These are phyloP conservation scores for Otus sunia DNA, from an alignment of 2,113 vertebrate genomes.

Conservation along the genomic window DNA sequence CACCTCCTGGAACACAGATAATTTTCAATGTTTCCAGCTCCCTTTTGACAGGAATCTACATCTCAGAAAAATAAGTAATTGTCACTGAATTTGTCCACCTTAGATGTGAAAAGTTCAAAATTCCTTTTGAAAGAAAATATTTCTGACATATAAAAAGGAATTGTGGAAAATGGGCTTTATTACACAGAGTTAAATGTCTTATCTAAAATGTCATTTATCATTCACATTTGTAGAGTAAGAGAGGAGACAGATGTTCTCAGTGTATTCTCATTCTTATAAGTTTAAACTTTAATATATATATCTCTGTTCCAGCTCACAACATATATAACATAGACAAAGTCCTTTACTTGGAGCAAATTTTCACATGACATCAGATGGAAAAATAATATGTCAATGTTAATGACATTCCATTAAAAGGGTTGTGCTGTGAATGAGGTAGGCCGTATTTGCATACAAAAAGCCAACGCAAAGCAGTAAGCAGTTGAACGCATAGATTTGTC, in stretches of 20 bases:
- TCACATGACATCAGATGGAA: not conserved
- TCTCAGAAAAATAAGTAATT: not conserved
- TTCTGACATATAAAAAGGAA: not conserved
- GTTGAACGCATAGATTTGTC: not conserved
- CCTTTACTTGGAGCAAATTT: not conserved
- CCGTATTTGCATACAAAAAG: not conserved
- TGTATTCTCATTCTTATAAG: not conserved
- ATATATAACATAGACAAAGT: not conserved
- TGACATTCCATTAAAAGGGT: not conserved
- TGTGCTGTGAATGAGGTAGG: not conserved
- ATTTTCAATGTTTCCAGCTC: not conserved
- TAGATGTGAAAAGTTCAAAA: not conserved
- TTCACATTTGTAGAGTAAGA: not conserved
- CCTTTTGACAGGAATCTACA: not conserved
- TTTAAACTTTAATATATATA: not conserved
- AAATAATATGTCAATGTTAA: not conserved
- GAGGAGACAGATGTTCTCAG: not conserved
- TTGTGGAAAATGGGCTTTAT: not conserved
- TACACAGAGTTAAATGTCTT: not conserved
- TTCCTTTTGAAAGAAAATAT: not conserved
- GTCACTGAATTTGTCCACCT: not conserved
- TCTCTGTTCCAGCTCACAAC: not conserved
- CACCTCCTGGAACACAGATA: not conserved
- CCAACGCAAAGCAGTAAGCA: not conserved
- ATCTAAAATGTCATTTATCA: not conserved